Conservation (phyloP, 2,888 invertebrate genomes). For the Margaritifera margaritifera region DNA sequence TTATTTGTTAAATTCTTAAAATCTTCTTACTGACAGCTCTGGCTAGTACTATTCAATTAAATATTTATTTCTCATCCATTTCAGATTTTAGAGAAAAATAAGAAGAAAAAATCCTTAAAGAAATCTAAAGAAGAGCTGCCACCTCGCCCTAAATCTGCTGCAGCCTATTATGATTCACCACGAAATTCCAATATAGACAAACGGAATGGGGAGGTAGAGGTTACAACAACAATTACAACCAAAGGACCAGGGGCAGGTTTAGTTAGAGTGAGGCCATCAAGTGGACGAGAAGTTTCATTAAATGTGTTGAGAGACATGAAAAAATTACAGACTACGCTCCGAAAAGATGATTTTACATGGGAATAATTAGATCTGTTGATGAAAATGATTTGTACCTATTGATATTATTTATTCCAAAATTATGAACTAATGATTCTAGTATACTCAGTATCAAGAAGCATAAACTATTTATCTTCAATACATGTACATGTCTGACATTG, state of each 20-base stretch:
- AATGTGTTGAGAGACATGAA: conserved; percentile 68
- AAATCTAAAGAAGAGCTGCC: conserved; percentile 22
- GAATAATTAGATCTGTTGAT: conserved; percentile 40
- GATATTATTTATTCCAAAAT: too few species aligned
- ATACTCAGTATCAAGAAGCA: too few species aligned
- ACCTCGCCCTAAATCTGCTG: conserved; percentile 34
- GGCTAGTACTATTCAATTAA: too few species aligned
- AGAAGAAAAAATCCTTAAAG: conserved; percentile 41
- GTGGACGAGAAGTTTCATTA: conserved; percentile 49
- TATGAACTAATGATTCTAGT: too few species aligned
- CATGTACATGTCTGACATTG: too few species aligned
- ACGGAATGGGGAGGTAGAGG: conserved; percentile 54
- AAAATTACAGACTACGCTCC: conserved; percentile 67
- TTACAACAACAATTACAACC: conserved; percentile 57
- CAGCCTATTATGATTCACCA: conserved; percentile 13
- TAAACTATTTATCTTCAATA: too few species aligned
- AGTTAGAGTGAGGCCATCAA: conserved; percentile 39
- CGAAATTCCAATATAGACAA: conserved; percentile 17
- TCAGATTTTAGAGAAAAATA: conserved; percentile 49
- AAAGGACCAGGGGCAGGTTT: conserved; percentile 35
- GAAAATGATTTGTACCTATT: too few species aligned
- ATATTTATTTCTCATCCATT: conserved; percentile 9
- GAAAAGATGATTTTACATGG: conserved; percentile 70
- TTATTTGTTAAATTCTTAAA: too few species aligned
- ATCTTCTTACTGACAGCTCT: too few species aligned